These are phyloP conservation scores for Sula dactylatra DNA, from an alignment of 2,113 vertebrate species.

Conservation along the genomic window DNA sequence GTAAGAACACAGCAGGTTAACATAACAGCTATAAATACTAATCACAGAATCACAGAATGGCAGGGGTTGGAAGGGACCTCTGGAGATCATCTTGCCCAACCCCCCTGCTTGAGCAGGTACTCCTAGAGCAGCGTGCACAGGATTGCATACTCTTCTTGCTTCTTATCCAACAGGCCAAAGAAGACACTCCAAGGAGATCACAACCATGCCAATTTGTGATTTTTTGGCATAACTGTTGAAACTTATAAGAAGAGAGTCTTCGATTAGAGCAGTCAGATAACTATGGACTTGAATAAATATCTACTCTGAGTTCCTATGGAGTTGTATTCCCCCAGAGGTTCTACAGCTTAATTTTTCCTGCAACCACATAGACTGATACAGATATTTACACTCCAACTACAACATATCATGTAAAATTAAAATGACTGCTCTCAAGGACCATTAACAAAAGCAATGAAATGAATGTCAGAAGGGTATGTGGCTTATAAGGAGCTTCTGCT, in stretches of 20 bases:
- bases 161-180: background rate
- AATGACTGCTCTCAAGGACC: background rate
- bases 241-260: background rate
- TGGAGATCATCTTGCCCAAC: too few relatives aligned
- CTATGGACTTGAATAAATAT: background rate
- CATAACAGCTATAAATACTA: background rate
- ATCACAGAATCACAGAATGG: background rate
- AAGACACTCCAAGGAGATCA: background rate
- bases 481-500: background rate
- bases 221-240: background rate
- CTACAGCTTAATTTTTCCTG: background rate
- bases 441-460: background rate
- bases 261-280: background rate
- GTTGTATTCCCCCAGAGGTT: background rate
- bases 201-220: background rate
- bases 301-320: background rate
- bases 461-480: background rate
- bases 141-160: background rate
- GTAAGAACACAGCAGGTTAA: background rate
- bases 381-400: background rate
- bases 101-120: too few relatives aligned
- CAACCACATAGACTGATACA: background rate
- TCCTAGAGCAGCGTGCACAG: too few relatives aligned
- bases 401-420: background rate
- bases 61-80: too few relatives aligned